Percentiles rank a stretch among this genome's conserved stretches.
Evolutionary conservation across 2,888 invertebrate genomes (phyloP).

Genomic region (Caenorhabditis angaria): DNA sequence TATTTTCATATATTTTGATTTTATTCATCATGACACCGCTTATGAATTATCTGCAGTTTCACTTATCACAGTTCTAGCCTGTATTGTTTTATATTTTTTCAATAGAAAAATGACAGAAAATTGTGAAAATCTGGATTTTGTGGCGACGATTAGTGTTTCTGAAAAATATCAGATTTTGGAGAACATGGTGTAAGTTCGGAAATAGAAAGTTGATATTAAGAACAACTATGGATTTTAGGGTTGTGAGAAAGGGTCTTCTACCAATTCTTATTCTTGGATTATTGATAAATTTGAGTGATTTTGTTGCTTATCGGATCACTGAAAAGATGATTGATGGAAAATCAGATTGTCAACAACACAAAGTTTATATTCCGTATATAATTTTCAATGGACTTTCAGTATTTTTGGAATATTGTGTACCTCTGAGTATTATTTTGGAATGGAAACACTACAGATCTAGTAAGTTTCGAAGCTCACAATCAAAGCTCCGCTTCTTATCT

Average conservation of each 20-base stretch:
- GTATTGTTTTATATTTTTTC: constrained; percentile 21
- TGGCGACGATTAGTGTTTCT: constrained; percentile 24
- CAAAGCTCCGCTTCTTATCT: too few relatives aligned
- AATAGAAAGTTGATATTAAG: neutral
- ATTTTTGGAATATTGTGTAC: constrained; percentile 26
- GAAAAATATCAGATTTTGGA: constrained; percentile 34
- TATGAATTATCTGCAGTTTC: neutral
- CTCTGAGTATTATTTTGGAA: constrained; percentile 18
- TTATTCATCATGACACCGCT: neutral
- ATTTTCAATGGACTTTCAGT: constrained; percentile 19
- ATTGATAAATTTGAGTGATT: constrained; percentile 20
- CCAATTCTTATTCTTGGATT: constrained; percentile 30
- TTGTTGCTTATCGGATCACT: constrained; percentile 15
- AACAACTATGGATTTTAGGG: constrained; percentile 15
- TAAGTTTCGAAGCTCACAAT: constrained; percentile 5
- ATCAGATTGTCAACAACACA: constrained; percentile 12
- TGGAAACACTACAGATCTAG: constrained; percentile 22
- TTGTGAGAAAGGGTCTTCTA: constrained; percentile 30
- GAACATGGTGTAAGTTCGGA: constrained; percentile 24
- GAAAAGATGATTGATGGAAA: constrained; percentile 4
- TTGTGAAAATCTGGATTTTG: constrained; percentile 20
- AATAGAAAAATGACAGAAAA: constrained; percentile 21
- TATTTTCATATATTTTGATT: neutral
- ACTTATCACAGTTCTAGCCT: neutral
- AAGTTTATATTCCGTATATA: constrained; percentile 19